phyloP scores from a whole-genome alignment of 2,113 vertebrate genomes.

The Corythaeola cristata region DNA sequence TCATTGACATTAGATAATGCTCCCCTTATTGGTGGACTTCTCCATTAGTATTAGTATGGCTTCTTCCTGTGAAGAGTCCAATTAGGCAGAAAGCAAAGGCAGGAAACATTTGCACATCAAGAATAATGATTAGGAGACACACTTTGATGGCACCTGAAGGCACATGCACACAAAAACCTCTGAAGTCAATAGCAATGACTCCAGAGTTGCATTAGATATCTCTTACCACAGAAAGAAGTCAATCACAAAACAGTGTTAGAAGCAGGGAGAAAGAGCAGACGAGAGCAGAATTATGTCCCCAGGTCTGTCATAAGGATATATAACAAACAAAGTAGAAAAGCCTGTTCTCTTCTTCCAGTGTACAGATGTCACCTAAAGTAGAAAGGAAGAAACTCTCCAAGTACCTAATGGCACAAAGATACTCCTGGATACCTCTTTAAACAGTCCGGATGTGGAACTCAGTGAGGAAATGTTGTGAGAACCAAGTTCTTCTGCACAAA shows the following conservation, averaged over 20 bases:
- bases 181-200: neutral
- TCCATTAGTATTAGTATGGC: neutral
- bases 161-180: neutral
- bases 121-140: neutral
- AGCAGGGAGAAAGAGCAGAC: neutral
- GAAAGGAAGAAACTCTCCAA: neutral
- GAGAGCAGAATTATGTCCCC: neutral
- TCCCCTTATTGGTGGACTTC: neutral
- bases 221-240: neutral
- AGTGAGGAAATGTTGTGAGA: neutral
- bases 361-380: neutral
- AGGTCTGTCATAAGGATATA: neutral
- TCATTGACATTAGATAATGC: neutral
- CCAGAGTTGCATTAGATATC: fast-evolving
- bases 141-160: neutral
- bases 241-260: neutral
- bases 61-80: neutral
- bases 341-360: neutral
- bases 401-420: neutral
- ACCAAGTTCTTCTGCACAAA: neutral
- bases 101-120: neutral
- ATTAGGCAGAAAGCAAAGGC: neutral
- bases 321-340: neutral
- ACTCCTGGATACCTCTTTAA: neutral
- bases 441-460: neutral